Percentiles rank a stretch among this genome's conserved stretches.
Evolutionary conservation across 1,140 invertebrate genomes (phyloP).

Genomic region (Amyelois transitella): DNA sequence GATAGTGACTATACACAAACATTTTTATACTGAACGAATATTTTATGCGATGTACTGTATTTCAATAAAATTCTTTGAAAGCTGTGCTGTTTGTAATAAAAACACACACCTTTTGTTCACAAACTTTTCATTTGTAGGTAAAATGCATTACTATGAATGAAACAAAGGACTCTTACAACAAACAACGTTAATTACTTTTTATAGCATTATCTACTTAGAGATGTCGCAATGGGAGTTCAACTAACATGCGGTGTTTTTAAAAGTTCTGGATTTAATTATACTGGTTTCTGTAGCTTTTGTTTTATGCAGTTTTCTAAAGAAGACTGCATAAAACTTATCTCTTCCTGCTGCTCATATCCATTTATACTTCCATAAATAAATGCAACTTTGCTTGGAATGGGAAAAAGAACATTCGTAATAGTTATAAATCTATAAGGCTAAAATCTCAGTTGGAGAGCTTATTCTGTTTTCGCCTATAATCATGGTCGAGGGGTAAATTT

Average conservation of each 20-base stretch:
- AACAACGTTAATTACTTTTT: neutral
- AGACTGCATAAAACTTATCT: too few species aligned
- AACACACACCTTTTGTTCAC: neutral
- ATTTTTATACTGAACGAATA: too few species aligned
- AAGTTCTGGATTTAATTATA: neutral
- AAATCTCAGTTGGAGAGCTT: too few species aligned
- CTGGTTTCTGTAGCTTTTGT: neutral
- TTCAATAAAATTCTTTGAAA: too few species aligned
- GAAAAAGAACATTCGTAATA: too few species aligned
- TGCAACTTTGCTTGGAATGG: too few species aligned
- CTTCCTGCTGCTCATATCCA: too few species aligned
- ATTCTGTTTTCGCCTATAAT: slow-evolving; percentile 1
- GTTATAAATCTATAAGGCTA: too few species aligned
- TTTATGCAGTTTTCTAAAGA: neutral
- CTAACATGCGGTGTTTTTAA: neutral
- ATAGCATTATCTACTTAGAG: neutral
- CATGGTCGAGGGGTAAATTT: too few species aligned
- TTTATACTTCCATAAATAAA: too few species aligned
- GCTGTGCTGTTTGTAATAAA: neutral
- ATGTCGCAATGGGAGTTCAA: neutral
- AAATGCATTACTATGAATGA: neutral
- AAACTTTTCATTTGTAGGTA: neutral
- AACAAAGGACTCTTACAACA: neutral
- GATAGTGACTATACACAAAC: too few species aligned
- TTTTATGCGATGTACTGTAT: too few species aligned